A percentile compares a stretch with the other conserved stretches of the same genome.
Evolutionary conservation across 2,797 vertebrate genomes (phyloP).

Genomic region (Peromyscus melanophrys): DNA sequence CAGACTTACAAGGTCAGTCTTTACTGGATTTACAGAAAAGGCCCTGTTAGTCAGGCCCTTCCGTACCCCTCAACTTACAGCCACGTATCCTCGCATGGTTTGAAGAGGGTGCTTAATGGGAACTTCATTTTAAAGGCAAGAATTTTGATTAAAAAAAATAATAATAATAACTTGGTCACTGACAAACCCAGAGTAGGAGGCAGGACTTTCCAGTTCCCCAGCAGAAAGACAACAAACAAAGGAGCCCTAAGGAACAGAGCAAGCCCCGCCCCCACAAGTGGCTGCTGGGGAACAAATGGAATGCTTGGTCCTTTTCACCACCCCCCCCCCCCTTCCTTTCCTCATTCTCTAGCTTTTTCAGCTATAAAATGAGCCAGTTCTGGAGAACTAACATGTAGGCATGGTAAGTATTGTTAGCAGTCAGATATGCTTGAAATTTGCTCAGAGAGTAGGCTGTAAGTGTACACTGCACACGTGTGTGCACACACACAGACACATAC

Average conservation of each 20-base stretch:
- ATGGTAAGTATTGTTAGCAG: not conserved
- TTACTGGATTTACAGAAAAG: not conserved
- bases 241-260: not conserved
- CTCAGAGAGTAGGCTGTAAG: not conserved
- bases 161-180: slow-evolving; percentile 3
- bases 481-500: not conserved
- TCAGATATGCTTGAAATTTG: not conserved
- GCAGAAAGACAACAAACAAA: slow-evolving; percentile 38
- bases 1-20: not conserved
- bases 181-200: slow-evolving; percentile 26
- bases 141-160: not conserved
- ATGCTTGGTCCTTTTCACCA: not conserved
- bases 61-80: not conserved
- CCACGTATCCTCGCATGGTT: not conserved
- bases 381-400: not conserved
- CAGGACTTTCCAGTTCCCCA: slow-evolving; percentile 46
- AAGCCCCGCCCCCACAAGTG: not conserved
- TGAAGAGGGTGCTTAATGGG: not conserved
- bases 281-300: not conserved
- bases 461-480: not conserved
- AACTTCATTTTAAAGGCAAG: slow-evolving; percentile 17
- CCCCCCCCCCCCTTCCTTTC: not conserved
- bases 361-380: not conserved
- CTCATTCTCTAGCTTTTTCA: not conserved
- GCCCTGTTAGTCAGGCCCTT: not conserved